These are phyloP conservation scores for Bombus sibiricus DNA, from an alignment of 1,140 invertebrate species.

Conservation along the genomic window DNA sequence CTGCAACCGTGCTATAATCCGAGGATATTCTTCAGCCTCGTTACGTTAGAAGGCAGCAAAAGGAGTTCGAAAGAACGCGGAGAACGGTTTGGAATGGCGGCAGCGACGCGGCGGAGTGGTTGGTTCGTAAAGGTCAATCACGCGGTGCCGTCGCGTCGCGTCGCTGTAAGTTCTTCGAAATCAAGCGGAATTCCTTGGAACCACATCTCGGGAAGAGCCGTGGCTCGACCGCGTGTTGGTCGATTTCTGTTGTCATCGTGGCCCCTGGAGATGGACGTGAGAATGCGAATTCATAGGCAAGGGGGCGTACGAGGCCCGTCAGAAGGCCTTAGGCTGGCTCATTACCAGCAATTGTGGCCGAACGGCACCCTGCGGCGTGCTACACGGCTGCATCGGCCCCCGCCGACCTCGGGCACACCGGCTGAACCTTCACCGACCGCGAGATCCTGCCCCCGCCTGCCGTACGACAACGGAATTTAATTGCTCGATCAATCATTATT, in stretches of 20 bases:
- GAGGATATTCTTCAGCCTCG: not conserved
- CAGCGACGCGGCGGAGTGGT: not conserved
- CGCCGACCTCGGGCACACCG: slow-evolving; percentile 53
- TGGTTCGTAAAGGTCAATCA: slow-evolving; percentile 28
- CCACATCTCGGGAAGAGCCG: slow-evolving; percentile 30
- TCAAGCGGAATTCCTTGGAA: slow-evolving; percentile 58
- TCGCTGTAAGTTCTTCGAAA: slow-evolving; percentile 54
- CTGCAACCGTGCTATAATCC: not conserved
- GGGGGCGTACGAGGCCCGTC: slow-evolving; percentile 67
- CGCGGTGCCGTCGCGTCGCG: slow-evolving; percentile 22
- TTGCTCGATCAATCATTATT: slow-evolving; percentile 82
- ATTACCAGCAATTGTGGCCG: slow-evolving; percentile 81
- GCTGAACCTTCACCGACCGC: slow-evolving; percentile 50
- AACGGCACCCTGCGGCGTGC: slow-evolving; percentile 75
- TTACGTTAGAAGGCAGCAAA: not conserved
- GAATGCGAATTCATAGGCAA: slow-evolving; percentile 71
- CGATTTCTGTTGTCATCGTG: slow-evolving; percentile 68
- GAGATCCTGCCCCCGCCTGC: slow-evolving; percentile 59
- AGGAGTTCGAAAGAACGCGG: not conserved
- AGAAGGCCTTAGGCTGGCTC: slow-evolving; percentile 76
- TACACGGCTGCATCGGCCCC: slow-evolving; percentile 65
- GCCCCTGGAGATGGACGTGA: slow-evolving; percentile 66
- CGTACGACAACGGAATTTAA: slow-evolving; percentile 81
- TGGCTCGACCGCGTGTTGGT: slow-evolving; percentile 54
- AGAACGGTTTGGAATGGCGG: not conserved